Base-by-base conservation (phyloP, 1,140 invertebrate species). In the Reticulitermes speratus region DNA sequence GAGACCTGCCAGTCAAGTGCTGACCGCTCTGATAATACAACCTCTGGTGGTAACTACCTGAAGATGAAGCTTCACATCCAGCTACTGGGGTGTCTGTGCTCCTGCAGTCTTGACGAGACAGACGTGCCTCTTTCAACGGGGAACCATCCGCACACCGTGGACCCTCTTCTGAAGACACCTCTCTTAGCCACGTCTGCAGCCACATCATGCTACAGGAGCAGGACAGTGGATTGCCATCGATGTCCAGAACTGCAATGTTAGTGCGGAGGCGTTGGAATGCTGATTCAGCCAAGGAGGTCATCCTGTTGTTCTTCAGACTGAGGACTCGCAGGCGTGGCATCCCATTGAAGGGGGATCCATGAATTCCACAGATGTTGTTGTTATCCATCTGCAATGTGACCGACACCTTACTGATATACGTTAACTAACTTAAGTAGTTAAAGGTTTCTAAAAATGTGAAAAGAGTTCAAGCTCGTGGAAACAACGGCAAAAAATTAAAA, bases 251-350 rank as follows among this genome's bases (percentile, higher is more conserved):
- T 14, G 96, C 96, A 85, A 97, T 96, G 87, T 96, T 97, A 82
- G 94, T 95, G 86, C 96, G 92, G 25, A 97, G 90, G 87, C 95
- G 94, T 86, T 94, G 93, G 88, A 97, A 96, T 1, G 94, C 94
- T n/a, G 91, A 91, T 90, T 97, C 96, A 6, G 94, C 92, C 83
- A 97, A 92, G 25, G 94, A 93, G 69, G 94, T 93, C 91, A 98
- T 93, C 88, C 94, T 94, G 91, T 98, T 98, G 89, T 96, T 95
- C 85, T 94, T 92, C 88, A 97, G 91, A 81, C 95, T 96, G 2
- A 98, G 92, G 12, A 97, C 94, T 86, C 96, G 93, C 11, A 98
- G 90, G 87, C 96, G 92, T 5, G 95, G 94, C 96, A 97, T 97
- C 82, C 94, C 94, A 88, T 96, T 94, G 90, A 97, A 97, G 0